Evolutionary conservation across 2,888 invertebrate genomes (phyloP).

Genomic region (Xiphydria camelus): DNA sequence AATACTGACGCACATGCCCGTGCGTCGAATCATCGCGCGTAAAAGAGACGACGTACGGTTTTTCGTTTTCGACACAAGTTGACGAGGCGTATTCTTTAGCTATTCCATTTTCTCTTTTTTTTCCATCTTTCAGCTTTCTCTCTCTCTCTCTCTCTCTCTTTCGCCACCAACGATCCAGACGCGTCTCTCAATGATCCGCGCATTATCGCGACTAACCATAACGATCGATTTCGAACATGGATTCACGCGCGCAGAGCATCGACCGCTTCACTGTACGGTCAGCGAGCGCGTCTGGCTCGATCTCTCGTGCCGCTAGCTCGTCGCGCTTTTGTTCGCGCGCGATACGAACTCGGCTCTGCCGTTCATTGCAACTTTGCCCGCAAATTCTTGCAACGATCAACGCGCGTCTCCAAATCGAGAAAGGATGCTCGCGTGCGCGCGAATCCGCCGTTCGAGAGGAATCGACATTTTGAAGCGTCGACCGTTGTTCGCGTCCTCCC

Average conservation of each 20-base stretch:
- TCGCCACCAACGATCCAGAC: constrained; percentile 13
- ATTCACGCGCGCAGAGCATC: too few species aligned
- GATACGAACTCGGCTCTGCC: too few species aligned
- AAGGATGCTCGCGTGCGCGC: background rate
- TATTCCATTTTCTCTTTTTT: constrained; percentile 3
- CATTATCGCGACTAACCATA: background rate
- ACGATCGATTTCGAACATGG: background rate
- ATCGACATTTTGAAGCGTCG: background rate
- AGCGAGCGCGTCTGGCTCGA: too few species aligned
- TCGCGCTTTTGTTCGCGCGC: background rate
- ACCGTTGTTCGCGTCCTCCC: background rate
- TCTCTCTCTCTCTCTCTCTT: background rate
- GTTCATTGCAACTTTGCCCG: constrained; percentile 1
- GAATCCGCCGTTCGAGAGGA: background rate
- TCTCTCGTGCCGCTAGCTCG: background rate
- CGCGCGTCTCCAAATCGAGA: background rate
- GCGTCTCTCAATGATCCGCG: constrained; percentile 26
- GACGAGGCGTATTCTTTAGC: constrained; percentile 9
- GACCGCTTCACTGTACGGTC: too few species aligned
- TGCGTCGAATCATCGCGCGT: too few species aligned
- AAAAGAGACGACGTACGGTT: background rate
- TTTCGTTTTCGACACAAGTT: background rate
- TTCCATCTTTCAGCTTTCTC: constrained; percentile 7
- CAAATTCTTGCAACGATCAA: background rate
- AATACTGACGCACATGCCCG: too few species aligned